Base-by-base conservation (phyloP, 2,888 invertebrate genomes). In the Epinotia bilunana region DNA sequence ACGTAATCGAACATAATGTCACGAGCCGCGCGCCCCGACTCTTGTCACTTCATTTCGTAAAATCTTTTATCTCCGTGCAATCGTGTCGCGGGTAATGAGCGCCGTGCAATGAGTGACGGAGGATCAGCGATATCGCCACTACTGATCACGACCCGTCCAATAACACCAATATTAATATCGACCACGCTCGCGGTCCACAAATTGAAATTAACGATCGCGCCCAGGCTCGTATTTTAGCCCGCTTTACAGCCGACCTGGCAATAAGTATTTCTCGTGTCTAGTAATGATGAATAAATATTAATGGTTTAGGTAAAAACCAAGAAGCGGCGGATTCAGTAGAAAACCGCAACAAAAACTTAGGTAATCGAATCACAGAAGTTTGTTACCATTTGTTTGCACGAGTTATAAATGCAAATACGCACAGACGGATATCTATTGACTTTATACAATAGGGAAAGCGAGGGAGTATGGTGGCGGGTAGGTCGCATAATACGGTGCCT, bases 201-300 rank as follows among this genome's bases (percentile, higher is more conserved):
- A 74, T 69, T 74, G 55, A 70, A 74, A 64, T 63, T 70, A 74
- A 64, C 58, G 69, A 74, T 63, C 28, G 43, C 23, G 63, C 57
- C 23, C 57, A 23, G 16, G 63, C 63, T 70, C 69, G 69, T 70
- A 39, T 63, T 64, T 70, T 49, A 74, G 63, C 33, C 46, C 16
- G 55, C 67, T 74, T 64, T 64, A 58, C 49, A 33, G 20, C 43
- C 46, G 63, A 64, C 69, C 58, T 58, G 57, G 74, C 57, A 39
- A 70, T 74, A n/a, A n/a, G n/a, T n/a, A 74, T 69, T 74, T 70
- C 65, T 61, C 65, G 64, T 28, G 43, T 60, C 69, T 28, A n/a
- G n/a, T n/a, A 71, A 71, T 61, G 74, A 71, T 60, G 64, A 75
- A 60, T 75, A 65, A 75, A 75, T 71, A 74, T 74, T 74, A 70